Evolutionary conservation across 2,113 vertebrate species (phyloP).

Genomic region (Fregata magnificens): DNA sequence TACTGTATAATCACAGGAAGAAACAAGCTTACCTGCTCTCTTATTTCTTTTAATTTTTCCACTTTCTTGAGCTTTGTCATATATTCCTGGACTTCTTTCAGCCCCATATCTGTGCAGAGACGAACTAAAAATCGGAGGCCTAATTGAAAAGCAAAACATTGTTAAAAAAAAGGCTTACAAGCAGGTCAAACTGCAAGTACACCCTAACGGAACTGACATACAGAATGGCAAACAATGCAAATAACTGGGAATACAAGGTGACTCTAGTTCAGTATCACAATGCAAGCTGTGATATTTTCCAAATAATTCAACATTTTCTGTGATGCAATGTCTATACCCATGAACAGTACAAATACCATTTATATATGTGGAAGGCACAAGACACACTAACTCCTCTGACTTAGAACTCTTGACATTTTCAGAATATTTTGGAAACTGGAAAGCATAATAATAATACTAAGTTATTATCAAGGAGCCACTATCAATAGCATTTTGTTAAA

Average conservation of each 20-base stretch:
- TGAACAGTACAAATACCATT: not conserved
- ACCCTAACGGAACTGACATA: not conserved
- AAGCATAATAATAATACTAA: not conserved
- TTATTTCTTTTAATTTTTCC: slow-evolving; percentile 94
- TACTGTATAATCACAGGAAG: not conserved
- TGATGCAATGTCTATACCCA: not conserved
- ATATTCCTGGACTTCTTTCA: slow-evolving; percentile 95
- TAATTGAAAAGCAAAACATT: slow-evolving; percentile 29
- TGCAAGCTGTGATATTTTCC: not conserved
- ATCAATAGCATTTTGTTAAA: not conserved
- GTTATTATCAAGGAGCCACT: not conserved
- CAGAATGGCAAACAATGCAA: not conserved
- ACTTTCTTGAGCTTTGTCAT: slow-evolving; percentile 90
- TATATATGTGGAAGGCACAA: not conserved
- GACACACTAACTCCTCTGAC: not conserved
- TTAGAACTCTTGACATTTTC: not conserved
- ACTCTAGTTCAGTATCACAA: not conserved
- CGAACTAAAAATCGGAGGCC: slow-evolving; percentile 92
- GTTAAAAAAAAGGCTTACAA: not conserved
- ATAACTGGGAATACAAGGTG: not conserved
- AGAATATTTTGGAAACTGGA: not conserved
- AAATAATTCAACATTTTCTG: not conserved
- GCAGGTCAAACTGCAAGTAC: not conserved
- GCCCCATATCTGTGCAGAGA: slow-evolving; percentile 91
- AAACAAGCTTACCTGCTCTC: slow-evolving; percentile 84